phyloP scores from a whole-genome alignment of 2,113 vertebrate genomes.

The Tachysurus fulvidraco region DNA sequence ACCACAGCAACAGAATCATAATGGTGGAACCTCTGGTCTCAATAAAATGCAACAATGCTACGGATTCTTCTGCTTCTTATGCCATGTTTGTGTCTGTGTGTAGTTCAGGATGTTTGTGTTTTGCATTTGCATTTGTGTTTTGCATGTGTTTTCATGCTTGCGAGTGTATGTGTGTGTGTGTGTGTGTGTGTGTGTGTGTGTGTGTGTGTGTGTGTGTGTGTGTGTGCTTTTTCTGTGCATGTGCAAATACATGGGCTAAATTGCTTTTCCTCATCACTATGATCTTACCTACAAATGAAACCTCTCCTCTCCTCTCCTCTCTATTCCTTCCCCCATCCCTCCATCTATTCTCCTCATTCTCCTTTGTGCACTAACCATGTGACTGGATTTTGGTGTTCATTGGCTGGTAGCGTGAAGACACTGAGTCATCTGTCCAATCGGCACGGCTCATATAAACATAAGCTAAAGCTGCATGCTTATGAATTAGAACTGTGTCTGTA shows the following conservation, averaged over 20 bases:
- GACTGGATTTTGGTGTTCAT: slow-evolving; percentile 43
- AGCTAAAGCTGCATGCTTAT: slow-evolving; percentile 50
- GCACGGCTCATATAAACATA: slow-evolving; percentile 49
- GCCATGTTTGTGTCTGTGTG: background rate
- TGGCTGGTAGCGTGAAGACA: slow-evolving; percentile 38
- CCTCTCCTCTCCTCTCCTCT: slow-evolving; percentile 26
- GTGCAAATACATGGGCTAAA: background rate
- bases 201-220: background rate
- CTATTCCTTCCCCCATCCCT: slow-evolving; percentile 26
- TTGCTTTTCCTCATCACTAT: background rate
- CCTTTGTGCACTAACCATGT: slow-evolving; percentile 45
- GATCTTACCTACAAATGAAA: slow-evolving; percentile 14
- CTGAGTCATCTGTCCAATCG: slow-evolving; percentile 40
- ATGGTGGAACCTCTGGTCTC: slow-evolving; percentile 47
- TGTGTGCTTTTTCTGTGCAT: background rate
- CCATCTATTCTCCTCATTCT: slow-evolving; percentile 17
- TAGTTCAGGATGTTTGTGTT: background rate
- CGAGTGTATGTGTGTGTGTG: background rate
- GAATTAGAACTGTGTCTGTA: slow-evolving; percentile 37
- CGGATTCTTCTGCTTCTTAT: slow-evolving; percentile 13
- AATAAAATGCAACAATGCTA: slow-evolving; percentile 21
- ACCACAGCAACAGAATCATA: slow-evolving; percentile 51
- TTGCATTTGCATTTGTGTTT: slow-evolving; percentile 10
- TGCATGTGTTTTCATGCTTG: background rate
- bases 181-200: background rate